Conservation (phyloP, 2,113 vertebrate genomes). For the Oxygymnocypris stewartii region DNA sequence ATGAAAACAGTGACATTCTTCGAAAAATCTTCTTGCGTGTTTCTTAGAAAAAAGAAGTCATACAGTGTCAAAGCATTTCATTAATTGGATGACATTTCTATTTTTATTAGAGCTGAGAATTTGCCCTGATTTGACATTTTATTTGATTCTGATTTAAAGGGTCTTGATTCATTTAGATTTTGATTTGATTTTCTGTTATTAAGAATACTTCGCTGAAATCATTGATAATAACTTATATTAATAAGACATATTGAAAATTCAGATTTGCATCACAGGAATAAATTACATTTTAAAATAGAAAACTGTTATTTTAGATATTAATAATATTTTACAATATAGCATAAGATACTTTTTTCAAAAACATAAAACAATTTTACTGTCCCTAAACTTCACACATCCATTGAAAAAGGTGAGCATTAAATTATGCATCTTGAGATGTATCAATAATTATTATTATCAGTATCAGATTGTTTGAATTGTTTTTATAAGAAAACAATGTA, state of each 20-base stretch:
- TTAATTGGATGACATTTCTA: neutral
- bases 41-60: neutral
- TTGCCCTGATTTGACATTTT: neutral
- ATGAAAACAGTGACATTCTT: neutral
- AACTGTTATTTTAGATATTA: neutral
- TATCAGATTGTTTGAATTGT: neutral
- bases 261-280: too few relatives aligned
- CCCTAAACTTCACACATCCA: neutral
- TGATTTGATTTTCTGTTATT: neutral
- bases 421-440: neutral
- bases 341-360: neutral
- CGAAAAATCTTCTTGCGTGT: neutral
- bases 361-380: neutral
- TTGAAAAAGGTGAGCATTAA: neutral
- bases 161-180: neutral
- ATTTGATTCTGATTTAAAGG: too few relatives aligned
- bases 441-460: neutral
- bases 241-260: too few relatives aligned
- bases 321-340: neutral
- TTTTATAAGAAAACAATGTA: neutral
- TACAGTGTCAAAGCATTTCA: neutral
- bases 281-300: too few relatives aligned
- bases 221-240: too few relatives aligned
- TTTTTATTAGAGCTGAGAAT: too few relatives aligned
- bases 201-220: neutral